Conservation (phyloP, 1,140 invertebrate species). For the Drosophila punjabiensis region DNA sequence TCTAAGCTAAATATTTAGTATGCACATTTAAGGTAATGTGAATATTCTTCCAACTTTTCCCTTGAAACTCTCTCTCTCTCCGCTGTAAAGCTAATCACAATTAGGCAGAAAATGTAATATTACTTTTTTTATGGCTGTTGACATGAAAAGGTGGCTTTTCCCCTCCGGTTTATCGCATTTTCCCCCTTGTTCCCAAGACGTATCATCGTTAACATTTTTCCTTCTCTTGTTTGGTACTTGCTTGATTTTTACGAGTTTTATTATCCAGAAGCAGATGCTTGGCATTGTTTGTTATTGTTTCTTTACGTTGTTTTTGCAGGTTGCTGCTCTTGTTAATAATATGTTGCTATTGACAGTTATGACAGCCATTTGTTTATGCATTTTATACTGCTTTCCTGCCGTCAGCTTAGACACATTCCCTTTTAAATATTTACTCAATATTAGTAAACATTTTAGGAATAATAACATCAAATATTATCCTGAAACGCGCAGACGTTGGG, state of each 20-base stretch:
- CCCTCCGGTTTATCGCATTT: slow-evolving; percentile 9
- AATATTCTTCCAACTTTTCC: too few species aligned
- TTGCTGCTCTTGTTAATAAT: slow-evolving; percentile 12
- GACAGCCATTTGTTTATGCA: not conserved
- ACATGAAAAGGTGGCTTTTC: slow-evolving; percentile 16
- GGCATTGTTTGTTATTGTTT: slow-evolving; percentile 11
- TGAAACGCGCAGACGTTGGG: slow-evolving; percentile 3
- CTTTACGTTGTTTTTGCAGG: not conserved
- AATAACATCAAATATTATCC: slow-evolving; percentile 20
- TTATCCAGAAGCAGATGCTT: slow-evolving; percentile 30
- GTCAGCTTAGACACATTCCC: not conserved
- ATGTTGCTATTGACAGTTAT: slow-evolving; percentile 34
- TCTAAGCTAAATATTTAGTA: not conserved
- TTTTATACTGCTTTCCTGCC: not conserved
- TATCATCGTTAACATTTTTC: slow-evolving; percentile 34
- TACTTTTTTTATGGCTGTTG: slow-evolving; percentile 21
- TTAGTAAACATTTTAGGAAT: not conserved
- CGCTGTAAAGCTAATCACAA: slow-evolving; percentile 7
- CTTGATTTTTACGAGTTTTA: slow-evolving; percentile 44
- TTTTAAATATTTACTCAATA: not conserved
- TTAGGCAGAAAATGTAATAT: slow-evolving; percentile 22
- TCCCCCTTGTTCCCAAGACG: not conserved
- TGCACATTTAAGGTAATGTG: too few species aligned
- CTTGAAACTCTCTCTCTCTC: too few species aligned
- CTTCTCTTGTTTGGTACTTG: slow-evolving; percentile 17